A percentile compares a stretch with the other conserved stretches of the same genome.
Evolutionary conservation across 2,888 invertebrate genomes (phyloP).

Genomic region (Polyploca ridens): DNA sequence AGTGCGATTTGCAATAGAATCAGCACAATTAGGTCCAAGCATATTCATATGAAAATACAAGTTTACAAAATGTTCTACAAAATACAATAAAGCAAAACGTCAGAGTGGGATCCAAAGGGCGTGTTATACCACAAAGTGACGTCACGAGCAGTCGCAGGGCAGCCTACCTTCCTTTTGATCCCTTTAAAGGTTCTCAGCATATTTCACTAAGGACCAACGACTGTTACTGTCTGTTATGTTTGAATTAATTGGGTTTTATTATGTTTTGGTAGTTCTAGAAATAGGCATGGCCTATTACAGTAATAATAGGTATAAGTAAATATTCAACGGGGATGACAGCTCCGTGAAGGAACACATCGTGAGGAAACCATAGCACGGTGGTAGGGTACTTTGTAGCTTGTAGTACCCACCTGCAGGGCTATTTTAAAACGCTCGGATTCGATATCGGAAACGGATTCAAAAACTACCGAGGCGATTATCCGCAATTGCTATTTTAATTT

Average conservation of each 20-base stretch:
- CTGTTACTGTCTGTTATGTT: constrained; percentile 14
- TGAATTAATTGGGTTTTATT: constrained; percentile 22
- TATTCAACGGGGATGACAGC: too few relatives aligned
- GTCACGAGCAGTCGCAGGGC: constrained; percentile 49
- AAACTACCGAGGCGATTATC: too few relatives aligned
- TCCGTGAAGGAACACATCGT: too few relatives aligned
- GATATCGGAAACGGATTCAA: too few relatives aligned
- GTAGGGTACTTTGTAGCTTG: too few relatives aligned
- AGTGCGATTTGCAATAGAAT: too few relatives aligned
- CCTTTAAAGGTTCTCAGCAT: constrained; percentile 10
- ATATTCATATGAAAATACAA: neutral
- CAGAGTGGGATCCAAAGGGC: constrained; percentile 23
- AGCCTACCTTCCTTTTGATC: constrained; percentile 46
- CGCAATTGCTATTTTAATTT: too few relatives aligned
- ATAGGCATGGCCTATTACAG: too few relatives aligned
- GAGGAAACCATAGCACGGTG: too few relatives aligned
- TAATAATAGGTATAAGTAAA: too few relatives aligned
- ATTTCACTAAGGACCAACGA: neutral
- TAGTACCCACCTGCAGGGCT: too few relatives aligned
- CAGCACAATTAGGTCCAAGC: neutral
- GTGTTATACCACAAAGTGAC: constrained; percentile 65
- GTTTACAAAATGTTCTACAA: neutral
- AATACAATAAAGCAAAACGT: constrained; percentile 10
- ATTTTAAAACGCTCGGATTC: too few relatives aligned
- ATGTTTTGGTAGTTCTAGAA: neutral